Evolutionary conservation across 2,797 vertebrate species (phyloP).

Genomic region (Ceryle rudis): DNA sequence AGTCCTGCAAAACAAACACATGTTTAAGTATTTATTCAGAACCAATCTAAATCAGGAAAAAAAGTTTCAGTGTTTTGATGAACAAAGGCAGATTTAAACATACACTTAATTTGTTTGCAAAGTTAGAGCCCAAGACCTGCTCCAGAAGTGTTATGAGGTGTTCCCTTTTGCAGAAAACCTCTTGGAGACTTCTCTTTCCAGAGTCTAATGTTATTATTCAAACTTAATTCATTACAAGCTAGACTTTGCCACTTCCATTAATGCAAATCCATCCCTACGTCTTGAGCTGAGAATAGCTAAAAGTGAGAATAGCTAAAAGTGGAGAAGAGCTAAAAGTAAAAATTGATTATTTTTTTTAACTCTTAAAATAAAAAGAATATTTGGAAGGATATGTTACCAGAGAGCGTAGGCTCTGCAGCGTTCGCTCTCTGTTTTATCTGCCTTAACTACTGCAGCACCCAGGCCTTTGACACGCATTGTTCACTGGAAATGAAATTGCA

Average conservation of each 20-base stretch:
- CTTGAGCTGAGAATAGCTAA: neutral
- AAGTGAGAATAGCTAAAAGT: slow-evolving; percentile 6
- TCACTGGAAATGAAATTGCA: slow-evolving; percentile 29
- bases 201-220: neutral
- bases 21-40: neutral
- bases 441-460: neutral
- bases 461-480: neutral
- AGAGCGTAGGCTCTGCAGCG: neutral
- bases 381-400: neutral
- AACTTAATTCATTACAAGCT: neutral
- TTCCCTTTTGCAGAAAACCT: neutral
- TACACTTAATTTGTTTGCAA: neutral
- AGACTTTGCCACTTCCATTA: neutral
- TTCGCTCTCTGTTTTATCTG: neutral
- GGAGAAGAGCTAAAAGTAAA: slow-evolving; percentile 15
- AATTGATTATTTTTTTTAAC: neutral
- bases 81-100: neutral
- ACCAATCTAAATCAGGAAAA: neutral
- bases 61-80: neutral
- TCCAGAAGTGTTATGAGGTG: neutral
- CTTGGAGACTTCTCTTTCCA: neutral
- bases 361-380: neutral
- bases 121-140: neutral
- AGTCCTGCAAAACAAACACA: neutral
- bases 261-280: neutral